Conservation (phyloP, 2,113 vertebrate species). For the Falcunculus frontatus region DNA sequence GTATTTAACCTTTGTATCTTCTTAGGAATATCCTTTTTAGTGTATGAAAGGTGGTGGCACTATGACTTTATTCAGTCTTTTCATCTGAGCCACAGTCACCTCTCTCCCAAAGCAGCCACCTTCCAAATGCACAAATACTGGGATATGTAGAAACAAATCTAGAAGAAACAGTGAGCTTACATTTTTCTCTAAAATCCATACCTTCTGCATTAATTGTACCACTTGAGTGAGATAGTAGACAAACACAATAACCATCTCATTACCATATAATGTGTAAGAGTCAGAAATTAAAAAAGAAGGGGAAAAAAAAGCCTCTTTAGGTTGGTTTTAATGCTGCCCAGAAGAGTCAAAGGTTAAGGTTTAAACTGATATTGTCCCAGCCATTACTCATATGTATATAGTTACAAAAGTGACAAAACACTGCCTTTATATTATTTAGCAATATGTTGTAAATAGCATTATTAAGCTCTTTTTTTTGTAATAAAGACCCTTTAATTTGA, state of each 20-base stretch:
- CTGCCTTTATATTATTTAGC: conserved; percentile 98
- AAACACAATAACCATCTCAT: conserved; percentile 28
- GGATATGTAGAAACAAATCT: conserved; percentile 43
- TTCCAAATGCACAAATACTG: conserved; percentile 37
- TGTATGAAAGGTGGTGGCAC: conserved; percentile 57
- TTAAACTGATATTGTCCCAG: conserved; percentile 72
- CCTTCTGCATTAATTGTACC: conserved; percentile 47
- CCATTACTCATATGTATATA: conserved; percentile 84
- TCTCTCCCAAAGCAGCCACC: conserved; percentile 59
- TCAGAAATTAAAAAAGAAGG: not conserved
- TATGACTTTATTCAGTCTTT: conserved; percentile 60
- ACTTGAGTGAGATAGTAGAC: not conserved
- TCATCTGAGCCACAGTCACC: conserved; percentile 66
- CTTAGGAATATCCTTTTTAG: conserved; percentile 65
- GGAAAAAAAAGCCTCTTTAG: conserved; percentile 29
- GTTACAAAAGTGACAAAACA: conserved; percentile 87
- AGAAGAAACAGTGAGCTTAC: conserved; percentile 27
- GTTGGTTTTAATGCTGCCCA: conserved; percentile 62
- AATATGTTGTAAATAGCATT: conserved; percentile 98
- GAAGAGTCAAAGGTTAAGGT: conserved; percentile 74
- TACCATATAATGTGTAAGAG: conserved; percentile 26
- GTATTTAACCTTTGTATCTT: conserved; percentile 76
- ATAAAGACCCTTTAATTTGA: conserved; percentile 89
- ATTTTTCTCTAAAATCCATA: conserved; percentile 38
- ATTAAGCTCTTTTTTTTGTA: conserved; percentile 91